Evolutionary conservation across 1,140 invertebrate genomes (phyloP).

Genomic region (Camponotus floridanus): DNA sequence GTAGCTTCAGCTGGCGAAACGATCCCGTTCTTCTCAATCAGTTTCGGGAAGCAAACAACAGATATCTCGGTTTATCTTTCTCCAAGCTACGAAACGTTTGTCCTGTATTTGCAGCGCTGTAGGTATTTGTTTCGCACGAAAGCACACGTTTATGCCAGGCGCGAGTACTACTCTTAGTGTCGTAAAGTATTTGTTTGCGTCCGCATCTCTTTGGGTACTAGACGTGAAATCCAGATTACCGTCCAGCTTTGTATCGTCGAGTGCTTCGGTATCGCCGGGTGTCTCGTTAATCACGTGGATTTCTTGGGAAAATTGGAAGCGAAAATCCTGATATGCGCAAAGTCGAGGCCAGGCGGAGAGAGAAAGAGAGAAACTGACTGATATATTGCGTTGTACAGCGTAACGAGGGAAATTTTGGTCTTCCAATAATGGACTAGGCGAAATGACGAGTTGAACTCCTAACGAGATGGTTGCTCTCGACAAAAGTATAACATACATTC

Average conservation of each 20-base stretch:
- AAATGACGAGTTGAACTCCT: background rate
- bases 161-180: constrained; percentile 26
- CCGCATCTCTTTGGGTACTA: background rate
- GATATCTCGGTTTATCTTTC: constrained; percentile 51
- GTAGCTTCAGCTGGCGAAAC: background rate
- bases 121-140: constrained; percentile 7
- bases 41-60: constrained; percentile 41
- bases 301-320: constrained; percentile 54
- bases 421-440: constrained; percentile 11
- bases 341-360: background rate
- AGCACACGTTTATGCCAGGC: constrained; percentile 32
- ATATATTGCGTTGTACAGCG: background rate
- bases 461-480: constrained; percentile 1
- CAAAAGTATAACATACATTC: constrained; percentile 6
- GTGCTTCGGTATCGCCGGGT: constrained; percentile 27
- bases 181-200: constrained; percentile 42
- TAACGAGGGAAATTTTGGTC: constrained; percentile 35
- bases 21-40: constrained; percentile 14
- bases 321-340: constrained; percentile 46
- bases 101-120: background rate
- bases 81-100: background rate
- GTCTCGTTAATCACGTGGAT: constrained; percentile 57
- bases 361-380: background rate
- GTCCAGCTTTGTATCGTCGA: constrained; percentile 50
- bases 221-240: constrained; percentile 49